phyloP scores from a whole-genome alignment of 2,888 invertebrate genomes.

The Trachelus tabidus region DNA sequence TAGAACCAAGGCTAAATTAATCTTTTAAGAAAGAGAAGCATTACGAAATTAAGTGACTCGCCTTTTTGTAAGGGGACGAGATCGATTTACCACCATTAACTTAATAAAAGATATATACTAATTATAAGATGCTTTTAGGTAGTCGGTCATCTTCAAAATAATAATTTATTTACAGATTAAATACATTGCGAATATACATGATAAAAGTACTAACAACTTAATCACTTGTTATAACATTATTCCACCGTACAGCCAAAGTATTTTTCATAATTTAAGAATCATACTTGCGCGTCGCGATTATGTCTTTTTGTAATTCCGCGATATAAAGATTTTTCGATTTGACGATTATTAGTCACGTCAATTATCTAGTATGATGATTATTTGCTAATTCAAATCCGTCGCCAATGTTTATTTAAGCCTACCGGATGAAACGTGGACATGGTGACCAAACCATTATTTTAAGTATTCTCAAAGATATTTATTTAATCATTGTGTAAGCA shows the following conservation, averaged over 20 bases:
- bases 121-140: background rate
- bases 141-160: constrained; percentile 27
- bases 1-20: background rate
- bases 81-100: background rate
- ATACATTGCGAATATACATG: constrained; percentile 18
- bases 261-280: background rate
- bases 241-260: background rate
- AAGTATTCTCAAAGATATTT: background rate
- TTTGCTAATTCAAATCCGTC: background rate
- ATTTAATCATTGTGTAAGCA: background rate
- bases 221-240: background rate
- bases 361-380: background rate
- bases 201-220: background rate
- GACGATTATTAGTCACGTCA: background rate
- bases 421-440: background rate
- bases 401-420: background rate
- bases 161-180: constrained; percentile 36
- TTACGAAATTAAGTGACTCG: background rate
- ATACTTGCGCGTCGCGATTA: background rate
- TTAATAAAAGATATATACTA: background rate
- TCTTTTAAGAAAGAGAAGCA: background rate
- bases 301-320: background rate
- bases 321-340: background rate
- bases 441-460: background rate
- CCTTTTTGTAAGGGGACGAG: background rate